Conservation (phyloP, 1,140 invertebrate genomes). For the Chrysopa pallens region DNA sequence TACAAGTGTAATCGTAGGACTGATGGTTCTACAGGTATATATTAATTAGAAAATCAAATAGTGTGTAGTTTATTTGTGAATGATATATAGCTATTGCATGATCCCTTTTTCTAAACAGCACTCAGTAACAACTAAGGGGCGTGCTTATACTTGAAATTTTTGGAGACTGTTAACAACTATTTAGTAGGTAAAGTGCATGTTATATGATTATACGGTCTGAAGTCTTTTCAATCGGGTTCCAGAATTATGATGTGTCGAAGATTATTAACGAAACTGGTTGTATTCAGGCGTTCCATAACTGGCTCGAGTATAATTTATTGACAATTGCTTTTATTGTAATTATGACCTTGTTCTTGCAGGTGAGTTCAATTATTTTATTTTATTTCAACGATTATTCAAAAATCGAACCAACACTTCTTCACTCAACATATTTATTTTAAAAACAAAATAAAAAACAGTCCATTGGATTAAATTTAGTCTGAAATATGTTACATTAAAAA, state of each 20-base stretch:
- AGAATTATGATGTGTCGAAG: slow-evolving; percentile 54
- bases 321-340: slow-evolving; percentile 74
- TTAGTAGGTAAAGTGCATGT: too few relatives aligned
- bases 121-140: neutral
- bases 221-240: slow-evolving; percentile 19
- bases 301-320: slow-evolving; percentile 86
- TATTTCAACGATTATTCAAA: too few relatives aligned
- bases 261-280: slow-evolving; percentile 90
- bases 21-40: slow-evolving; percentile 67
- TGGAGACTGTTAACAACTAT: neutral
- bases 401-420: too few relatives aligned
- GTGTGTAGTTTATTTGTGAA: slow-evolving; percentile 1
- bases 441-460: too few relatives aligned
- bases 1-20: slow-evolving; percentile 59
- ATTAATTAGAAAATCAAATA: neutral
- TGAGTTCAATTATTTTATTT: slow-evolving; percentile 30
- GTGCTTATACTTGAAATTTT: neutral
- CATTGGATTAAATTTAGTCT: too few relatives aligned
- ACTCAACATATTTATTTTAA: too few relatives aligned
- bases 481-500: too few relatives aligned
- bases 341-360: slow-evolving; percentile 77
- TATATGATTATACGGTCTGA: too few relatives aligned
- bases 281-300: slow-evolving; percentile 79
- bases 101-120: neutral
- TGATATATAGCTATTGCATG: neutral